Evolutionary conservation across 2,797 vertebrate genomes (phyloP).

Genomic region (Arnoldichthys spilopterus): DNA sequence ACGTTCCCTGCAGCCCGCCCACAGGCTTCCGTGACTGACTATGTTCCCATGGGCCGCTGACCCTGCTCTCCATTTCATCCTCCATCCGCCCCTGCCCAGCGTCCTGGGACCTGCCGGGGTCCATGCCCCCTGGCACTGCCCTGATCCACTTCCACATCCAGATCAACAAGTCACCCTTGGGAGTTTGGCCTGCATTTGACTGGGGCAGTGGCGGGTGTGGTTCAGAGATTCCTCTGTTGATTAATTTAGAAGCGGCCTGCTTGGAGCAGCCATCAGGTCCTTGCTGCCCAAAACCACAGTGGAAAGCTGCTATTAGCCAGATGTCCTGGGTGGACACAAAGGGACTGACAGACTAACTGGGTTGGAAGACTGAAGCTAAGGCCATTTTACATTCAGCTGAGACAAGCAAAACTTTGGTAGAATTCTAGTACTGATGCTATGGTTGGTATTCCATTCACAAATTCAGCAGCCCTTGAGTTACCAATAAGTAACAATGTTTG

Average conservation of each 20-base stretch:
- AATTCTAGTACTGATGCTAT: constrained; percentile 30
- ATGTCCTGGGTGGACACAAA: constrained; percentile 34
- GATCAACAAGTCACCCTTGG: constrained; percentile 50
- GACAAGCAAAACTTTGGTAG: constrained; percentile 33
- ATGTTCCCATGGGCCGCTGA: too few relatives aligned
- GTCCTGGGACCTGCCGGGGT: constrained; percentile 37
- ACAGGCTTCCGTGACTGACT: constrained; percentile 50
- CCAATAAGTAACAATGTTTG: constrained; percentile 11
- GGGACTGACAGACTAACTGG: constrained; percentile 19
- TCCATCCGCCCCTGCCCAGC: constrained; percentile 16
- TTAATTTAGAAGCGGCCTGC: constrained; percentile 49
- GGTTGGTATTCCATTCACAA: constrained; percentile 48
- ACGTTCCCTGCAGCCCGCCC: constrained; percentile 58
- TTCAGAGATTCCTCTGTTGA: constrained; percentile 47
- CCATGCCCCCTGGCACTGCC: constrained; percentile 47
- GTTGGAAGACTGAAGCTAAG: constrained; percentile 27
- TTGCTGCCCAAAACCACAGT: constrained; percentile 47
- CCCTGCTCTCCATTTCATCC: constrained; percentile 9
- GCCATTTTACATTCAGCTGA: constrained; percentile 23
- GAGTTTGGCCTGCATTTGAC: constrained; percentile 38
- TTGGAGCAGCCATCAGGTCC: constrained; percentile 29
- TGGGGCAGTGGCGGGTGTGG: constrained; percentile 42
- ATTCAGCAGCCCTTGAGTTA: constrained; percentile 23
- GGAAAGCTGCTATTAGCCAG: constrained; percentile 53
- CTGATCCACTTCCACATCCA: constrained; percentile 65